Percentiles rank a stretch among this genome's conserved stretches.
Conservation (phyloP, 2,888 invertebrate species). For the Calliphora vomitoria region DNA sequence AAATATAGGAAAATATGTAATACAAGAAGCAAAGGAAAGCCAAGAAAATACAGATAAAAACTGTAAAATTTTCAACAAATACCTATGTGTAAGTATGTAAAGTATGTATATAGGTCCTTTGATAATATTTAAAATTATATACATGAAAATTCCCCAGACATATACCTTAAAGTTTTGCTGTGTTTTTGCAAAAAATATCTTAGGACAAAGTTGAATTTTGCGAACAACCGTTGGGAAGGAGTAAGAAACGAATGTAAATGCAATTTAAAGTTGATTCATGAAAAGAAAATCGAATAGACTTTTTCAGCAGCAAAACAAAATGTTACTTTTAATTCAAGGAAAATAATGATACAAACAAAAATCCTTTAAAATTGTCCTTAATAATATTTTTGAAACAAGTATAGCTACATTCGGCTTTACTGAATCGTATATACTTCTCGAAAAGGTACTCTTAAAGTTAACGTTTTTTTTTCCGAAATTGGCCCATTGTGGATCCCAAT, state of each 20-base stretch:
- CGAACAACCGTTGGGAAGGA: neutral
- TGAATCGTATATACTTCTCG: too few species aligned
- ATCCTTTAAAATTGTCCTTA: neutral
- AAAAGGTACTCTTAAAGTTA: too few species aligned
- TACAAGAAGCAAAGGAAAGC: neutral
- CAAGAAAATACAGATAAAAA: neutral
- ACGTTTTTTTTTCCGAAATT: too few species aligned
- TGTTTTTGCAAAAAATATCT: conserved; percentile 11
- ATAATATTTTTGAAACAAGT: neutral
- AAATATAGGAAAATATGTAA: conserved; percentile 42
- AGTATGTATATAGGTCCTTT: conserved; percentile 19
- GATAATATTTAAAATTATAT: conserved; percentile 39
- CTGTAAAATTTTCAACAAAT: neutral
- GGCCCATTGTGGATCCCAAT: too few species aligned
- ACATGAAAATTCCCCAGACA: conserved; percentile 44
- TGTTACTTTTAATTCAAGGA: conserved; percentile 23
- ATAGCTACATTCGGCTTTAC: too few species aligned
- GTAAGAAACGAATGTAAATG: conserved; percentile 35
- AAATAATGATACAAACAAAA: conserved; percentile 9
- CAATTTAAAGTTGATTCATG: conserved; percentile 45
- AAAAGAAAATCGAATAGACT: conserved; percentile 4
- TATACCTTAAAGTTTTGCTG: neutral
- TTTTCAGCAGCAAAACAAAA: neutral
- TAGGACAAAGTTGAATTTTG: conserved; percentile 12
- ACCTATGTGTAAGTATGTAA: neutral